Percentiles rank a stretch among this genome's conserved stretches.
phyloP scores from a whole-genome alignment of 2,888 invertebrate species.

The Spodoptera exigua region DNA sequence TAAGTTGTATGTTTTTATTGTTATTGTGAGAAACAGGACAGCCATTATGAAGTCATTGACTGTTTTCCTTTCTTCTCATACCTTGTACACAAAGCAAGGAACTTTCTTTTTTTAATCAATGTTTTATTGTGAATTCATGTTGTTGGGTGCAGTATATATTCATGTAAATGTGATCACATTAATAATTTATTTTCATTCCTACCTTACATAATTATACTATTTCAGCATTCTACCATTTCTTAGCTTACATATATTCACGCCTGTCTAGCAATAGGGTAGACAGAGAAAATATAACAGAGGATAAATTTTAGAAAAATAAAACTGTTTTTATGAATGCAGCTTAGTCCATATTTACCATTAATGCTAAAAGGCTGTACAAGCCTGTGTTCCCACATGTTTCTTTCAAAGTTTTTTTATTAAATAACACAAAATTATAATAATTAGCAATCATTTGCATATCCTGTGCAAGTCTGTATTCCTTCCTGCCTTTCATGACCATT shows the following conservation, averaged over 20 bases:
- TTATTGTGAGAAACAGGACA: conserved; percentile 49
- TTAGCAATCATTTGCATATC: conserved; percentile 41
- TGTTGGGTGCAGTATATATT: too few species aligned
- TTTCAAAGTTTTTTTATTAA: too few species aligned
- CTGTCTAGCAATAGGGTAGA: not conserved
- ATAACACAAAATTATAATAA: conserved; percentile 20
- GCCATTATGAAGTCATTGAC: conserved; percentile 43
- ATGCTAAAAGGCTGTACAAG: too few species aligned
- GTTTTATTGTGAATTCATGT: not conserved
- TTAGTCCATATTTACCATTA: too few species aligned
- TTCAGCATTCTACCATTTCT: too few species aligned
- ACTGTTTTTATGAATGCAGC: too few species aligned
- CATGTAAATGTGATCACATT: too few species aligned
- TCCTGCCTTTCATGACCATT: conserved; percentile 19
- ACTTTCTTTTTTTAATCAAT: conserved; percentile 1
- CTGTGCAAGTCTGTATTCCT: conserved; percentile 14
- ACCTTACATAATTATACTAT: too few species aligned
- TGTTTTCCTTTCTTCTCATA: conserved; percentile 24
- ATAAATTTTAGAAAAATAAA: too few species aligned
- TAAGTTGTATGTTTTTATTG: conserved; percentile 44
- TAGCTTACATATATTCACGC: not conserved
- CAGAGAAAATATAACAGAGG: too few species aligned
- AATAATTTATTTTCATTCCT: not conserved
- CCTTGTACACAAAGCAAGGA: conserved; percentile 18
- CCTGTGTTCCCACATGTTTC: too few species aligned